These are phyloP conservation scores for Rhaphigaster nebulosa DNA, from an alignment of 2,888 invertebrate genomes.

Conservation along the genomic window DNA sequence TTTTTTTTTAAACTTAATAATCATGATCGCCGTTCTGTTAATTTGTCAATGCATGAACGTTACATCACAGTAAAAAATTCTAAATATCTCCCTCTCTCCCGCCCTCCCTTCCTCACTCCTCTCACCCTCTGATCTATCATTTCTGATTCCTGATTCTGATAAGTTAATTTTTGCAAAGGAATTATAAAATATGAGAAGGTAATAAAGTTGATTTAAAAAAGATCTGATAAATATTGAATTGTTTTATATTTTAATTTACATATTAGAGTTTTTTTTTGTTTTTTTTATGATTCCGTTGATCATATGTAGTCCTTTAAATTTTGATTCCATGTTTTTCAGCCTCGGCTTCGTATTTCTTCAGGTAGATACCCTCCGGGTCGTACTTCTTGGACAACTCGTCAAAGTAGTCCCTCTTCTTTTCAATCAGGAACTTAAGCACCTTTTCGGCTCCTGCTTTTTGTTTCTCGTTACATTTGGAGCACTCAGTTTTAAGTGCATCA, in stretches of 20 bases:
- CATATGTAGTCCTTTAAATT: background rate
- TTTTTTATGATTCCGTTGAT: background rate
- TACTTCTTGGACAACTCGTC: background rate
- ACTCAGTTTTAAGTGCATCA: constrained; percentile 79
- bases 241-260: background rate
- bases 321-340: constrained; percentile 3
- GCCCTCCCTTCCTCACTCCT: too few relatives aligned
- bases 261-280: too few relatives aligned
- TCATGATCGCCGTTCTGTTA: too few relatives aligned
- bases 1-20: too few relatives aligned
- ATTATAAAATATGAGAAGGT: too few relatives aligned
- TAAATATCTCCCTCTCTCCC: too few relatives aligned
- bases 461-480: constrained; percentile 77
- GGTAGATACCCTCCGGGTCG: constrained; percentile 14
- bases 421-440: constrained; percentile 77
- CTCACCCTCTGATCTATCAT: too few relatives aligned
- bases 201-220: constrained; percentile 76
- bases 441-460: constrained; percentile 77
- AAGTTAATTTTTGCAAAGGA: too few relatives aligned
- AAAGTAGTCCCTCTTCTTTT: constrained; percentile 72
- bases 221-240: background rate
- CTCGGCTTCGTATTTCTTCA: background rate
- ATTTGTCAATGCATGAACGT: too few relatives aligned
- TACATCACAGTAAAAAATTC: too few relatives aligned
- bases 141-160: too few relatives aligned